Base-by-base conservation (phyloP, 2,888 invertebrate species). In the Drosophila anomalipes region DNA sequence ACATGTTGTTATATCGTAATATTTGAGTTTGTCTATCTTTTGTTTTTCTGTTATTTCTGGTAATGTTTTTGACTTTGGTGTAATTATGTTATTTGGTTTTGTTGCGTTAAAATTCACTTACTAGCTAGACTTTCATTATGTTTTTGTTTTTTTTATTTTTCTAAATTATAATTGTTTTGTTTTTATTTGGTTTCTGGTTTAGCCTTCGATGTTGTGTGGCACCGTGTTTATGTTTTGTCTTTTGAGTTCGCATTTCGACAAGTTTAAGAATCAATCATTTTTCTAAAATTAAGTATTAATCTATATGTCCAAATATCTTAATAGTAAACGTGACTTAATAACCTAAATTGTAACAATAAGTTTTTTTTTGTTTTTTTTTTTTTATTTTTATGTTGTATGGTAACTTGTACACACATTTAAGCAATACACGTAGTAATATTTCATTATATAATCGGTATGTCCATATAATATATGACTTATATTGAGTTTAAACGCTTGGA, bases 241-340 rank as follows among this genome's bases (percentile, higher is more conserved):
- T 64, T 64, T 39, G 67, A 81, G 85, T 89, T 86, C 89, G 86
- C 89, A 80, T 82, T 86, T 86, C 70, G 90, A 86, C 90, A 88
- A 88, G 90, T 90, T 88, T 83, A 88, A 88, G 90, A 88, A 88
- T 88, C 90, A 88, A 90, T 87, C 85, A 83, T 78, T 69, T 83
- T 49, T 53, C 65, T 77, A 64, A 70, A 77, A 70, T 74, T 71
- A 79, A 66, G 49, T 44, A 7, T 62, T 69, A 73, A 83, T 73
- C 86, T 89, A 79, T 81, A 89, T 89, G 82, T 87, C 87, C 87
- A 87, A 77, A 89, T 89, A 88, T 81, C 82, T 88, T 87, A 88
- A 32, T 61, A 59, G 54, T 78, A 81, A 74, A 74, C 82, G 70
- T 86, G 49, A 82, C 84, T 88, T 88, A 87, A 85, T 79, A 83